phyloP scores from a whole-genome alignment of 2,888 invertebrate species.

The Acanthosepion esculentum region DNA sequence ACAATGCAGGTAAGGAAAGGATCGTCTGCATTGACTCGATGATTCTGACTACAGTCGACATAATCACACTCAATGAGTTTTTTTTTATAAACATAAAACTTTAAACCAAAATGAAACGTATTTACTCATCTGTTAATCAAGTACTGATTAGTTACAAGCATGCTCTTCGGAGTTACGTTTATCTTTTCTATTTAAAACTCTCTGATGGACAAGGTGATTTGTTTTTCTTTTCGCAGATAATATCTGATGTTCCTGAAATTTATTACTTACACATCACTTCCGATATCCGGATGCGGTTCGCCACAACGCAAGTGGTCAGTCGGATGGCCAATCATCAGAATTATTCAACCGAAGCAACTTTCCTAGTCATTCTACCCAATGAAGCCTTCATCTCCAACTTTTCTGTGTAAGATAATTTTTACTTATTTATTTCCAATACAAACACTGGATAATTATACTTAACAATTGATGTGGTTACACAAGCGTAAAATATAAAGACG shows the following conservation, averaged over 20 bases:
- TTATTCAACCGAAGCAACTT: slow-evolving; percentile 5
- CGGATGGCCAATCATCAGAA: slow-evolving; percentile 78
- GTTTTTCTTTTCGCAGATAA: not conserved
- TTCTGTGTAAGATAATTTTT: slow-evolving; percentile 25
- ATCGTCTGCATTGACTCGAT: too few species aligned
- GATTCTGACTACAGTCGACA: too few species aligned
- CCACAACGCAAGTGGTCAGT: slow-evolving; percentile 80
- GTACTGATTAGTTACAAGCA: too few species aligned
- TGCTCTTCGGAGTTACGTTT: too few species aligned
- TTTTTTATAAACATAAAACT: too few species aligned
- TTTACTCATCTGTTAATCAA: too few species aligned
- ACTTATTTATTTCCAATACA: not conserved
- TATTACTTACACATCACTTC: slow-evolving; percentile 77
- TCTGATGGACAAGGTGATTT: not conserved
- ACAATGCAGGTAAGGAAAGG: too few species aligned
- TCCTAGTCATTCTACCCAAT: slow-evolving; percentile 39
- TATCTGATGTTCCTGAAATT: slow-evolving; percentile 47
- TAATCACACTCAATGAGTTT: too few species aligned
- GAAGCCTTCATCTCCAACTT: slow-evolving; percentile 45
- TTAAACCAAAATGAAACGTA: too few species aligned
- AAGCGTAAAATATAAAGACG: not conserved
- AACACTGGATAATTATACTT: not conserved
- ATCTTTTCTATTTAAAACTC: too few species aligned
- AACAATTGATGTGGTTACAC: too few species aligned
- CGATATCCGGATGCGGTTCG: slow-evolving; percentile 80